Evolutionary conservation across 2,888 invertebrate species (phyloP).

Genomic region (Sinodicranocentrus sp.): DNA sequence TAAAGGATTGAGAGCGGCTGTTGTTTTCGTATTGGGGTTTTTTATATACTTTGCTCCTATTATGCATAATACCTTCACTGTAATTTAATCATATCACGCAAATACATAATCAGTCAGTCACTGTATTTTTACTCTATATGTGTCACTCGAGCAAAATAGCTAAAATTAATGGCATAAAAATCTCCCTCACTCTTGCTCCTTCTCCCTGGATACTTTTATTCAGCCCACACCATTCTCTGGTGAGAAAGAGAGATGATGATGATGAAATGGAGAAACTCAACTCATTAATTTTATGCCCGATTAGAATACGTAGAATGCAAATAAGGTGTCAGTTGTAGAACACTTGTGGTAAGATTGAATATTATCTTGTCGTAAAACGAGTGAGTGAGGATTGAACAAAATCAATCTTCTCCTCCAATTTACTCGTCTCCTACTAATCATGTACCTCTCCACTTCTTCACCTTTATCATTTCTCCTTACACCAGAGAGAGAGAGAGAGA

Average conservation of each 20-base stretch:
- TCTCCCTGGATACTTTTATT: too few species aligned
- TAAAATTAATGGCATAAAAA: too few species aligned
- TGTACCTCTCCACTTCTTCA: background rate
- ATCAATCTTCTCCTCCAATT: conserved; percentile 44
- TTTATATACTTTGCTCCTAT: too few species aligned
- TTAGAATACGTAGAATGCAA: conserved; percentile 38
- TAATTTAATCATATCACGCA: background rate
- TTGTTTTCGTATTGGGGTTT: too few species aligned
- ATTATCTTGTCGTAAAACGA: background rate
- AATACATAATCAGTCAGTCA: background rate
- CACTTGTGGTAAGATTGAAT: background rate
- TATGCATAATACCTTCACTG: background rate
- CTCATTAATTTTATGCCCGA: conserved; percentile 39
- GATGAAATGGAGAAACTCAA: conserved; percentile 1
- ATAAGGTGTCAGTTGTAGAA: conserved; percentile 29
- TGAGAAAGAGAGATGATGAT: too few species aligned
- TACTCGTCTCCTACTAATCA: conserved; percentile 10
- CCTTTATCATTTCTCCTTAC: too few species aligned
- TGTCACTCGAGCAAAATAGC: background rate
- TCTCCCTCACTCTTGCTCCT: too few species aligned
- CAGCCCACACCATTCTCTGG: background rate
- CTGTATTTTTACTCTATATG: background rate
- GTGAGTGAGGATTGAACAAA: conserved; percentile 27
- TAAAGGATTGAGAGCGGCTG: too few species aligned
- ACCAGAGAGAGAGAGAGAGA: too few species aligned